Base-by-base conservation (phyloP, 2,113 vertebrate species). In the Deroptyus accipitrinus region DNA sequence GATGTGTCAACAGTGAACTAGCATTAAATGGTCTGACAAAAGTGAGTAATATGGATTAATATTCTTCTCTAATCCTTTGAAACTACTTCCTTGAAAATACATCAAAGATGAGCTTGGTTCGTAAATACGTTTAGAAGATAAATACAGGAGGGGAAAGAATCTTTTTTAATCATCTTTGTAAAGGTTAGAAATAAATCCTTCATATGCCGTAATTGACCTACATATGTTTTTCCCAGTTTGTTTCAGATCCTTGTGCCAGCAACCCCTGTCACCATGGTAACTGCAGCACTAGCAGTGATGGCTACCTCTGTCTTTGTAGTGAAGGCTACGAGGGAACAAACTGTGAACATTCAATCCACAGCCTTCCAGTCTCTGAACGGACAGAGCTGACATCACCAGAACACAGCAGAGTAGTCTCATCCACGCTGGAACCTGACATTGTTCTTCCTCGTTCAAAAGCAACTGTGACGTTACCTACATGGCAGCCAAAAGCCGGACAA, bases 221-320 rank as follows among this genome's bases (percentile, higher is more conserved):
- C 93, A 88, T 94, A 16, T 68, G 83, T 81, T 98, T 95, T 97
- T 95, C 12, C 87, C 98, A 99, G 99, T 98, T 99, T 97, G 97
- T 99, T 97, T 98, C 96, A 96, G 99, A 99, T 97, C 98, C 98
- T 55, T 99, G 99, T 92, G 97, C 98, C 97, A 99, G 99, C 98
- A 99, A 98, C 96, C 99, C 99, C 55, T 99, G 99, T 99, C 98
- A 97, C 98, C 99, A 99, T 99, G 99, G 99, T 86, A 99, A 99
- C 99, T 99, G 99, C 96, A 99, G 98, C 97, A 96, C 61, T 76
- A 94, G 96, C 0, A 74, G 94, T 19, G 97, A 97, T 61, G 97
- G 98, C 86, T 99, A 99, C 97, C 95, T 98, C 91, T 99, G 99
- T 52, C 23, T 98, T 37, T 99, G 99, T 86, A 96, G 78, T 0